Conservation (phyloP, 2,113 vertebrate species). For the Loxodonta africana region DNA sequence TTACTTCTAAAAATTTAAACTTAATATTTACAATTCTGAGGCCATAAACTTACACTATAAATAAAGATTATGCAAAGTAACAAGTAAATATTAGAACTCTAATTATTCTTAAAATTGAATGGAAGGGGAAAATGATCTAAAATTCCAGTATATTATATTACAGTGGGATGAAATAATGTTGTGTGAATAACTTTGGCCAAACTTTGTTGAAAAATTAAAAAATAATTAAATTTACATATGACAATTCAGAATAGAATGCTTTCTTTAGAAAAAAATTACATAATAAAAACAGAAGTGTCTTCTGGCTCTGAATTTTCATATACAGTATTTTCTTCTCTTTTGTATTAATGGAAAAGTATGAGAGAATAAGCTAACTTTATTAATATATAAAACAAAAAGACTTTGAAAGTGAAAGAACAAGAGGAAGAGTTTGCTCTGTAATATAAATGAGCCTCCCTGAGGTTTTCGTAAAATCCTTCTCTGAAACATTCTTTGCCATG, state of each 20-base stretch:
- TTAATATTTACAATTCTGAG: not conserved
- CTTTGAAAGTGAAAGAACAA: not conserved
- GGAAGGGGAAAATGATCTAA: not conserved
- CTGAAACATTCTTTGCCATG: not conserved
- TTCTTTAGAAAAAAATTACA: too few species aligned
- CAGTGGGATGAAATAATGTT: not conserved
- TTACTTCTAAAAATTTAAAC: not conserved
- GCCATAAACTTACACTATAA: not conserved
- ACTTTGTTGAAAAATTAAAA: not conserved
- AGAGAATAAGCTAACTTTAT: not conserved
- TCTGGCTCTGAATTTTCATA: not conserved
- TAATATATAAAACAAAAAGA: not conserved
- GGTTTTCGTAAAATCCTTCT: constrained; percentile 12
- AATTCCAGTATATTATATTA: not conserved
- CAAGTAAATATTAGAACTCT: not conserved
- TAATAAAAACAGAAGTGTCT: not conserved
- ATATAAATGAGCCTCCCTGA: not conserved
- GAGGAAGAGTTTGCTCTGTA: not conserved
- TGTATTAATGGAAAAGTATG: not conserved
- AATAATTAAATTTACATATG: not conserved
- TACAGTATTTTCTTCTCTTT: not conserved
- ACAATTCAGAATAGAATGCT: not conserved
- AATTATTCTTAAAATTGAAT: constrained; percentile 8
- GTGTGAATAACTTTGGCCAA: not conserved
- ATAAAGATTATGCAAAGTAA: not conserved